phyloP scores from a whole-genome alignment of 2,113 vertebrate species.

The Anthoscopus minutus region DNA sequence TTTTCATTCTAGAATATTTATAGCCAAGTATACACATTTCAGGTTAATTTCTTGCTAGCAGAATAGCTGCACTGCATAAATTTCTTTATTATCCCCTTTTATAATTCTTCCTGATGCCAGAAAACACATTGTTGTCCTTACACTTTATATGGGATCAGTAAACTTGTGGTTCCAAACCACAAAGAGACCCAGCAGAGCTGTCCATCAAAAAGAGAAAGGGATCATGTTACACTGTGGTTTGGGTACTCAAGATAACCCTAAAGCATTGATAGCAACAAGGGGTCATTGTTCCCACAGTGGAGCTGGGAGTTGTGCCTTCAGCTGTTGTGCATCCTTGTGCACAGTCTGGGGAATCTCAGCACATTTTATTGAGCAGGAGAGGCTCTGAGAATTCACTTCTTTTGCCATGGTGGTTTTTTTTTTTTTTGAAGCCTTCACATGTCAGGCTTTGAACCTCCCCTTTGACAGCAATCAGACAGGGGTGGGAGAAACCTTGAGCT shows the following conservation, averaged over 20 bases:
- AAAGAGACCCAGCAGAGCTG: background rate
- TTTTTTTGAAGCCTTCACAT: background rate
- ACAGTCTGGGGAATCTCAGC: background rate
- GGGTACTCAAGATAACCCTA: slow-evolving; percentile 13
- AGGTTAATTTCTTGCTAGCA: background rate
- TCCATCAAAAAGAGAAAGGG: background rate
- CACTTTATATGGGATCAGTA: background rate
- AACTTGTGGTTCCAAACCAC: background rate
- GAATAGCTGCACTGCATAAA: background rate
- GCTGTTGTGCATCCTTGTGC: background rate
- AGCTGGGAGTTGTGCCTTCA: slow-evolving; percentile 22
- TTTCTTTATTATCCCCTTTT: background rate
- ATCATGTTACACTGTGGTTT: background rate
- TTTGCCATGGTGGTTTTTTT: background rate
- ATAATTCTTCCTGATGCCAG: background rate
- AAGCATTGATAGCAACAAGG: background rate
- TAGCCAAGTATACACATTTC: background rate
- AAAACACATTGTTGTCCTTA: background rate
- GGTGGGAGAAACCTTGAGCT: background rate
- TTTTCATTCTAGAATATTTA: background rate
- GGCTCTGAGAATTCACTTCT: background rate
- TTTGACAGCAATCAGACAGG: slow-evolving; percentile 21
- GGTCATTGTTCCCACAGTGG: background rate
- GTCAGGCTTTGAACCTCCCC: background rate
- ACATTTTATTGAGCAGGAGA: background rate